Base-by-base conservation (phyloP, 2,797 vertebrate genomes). In the Hoplostethus atlanticus region DNA sequence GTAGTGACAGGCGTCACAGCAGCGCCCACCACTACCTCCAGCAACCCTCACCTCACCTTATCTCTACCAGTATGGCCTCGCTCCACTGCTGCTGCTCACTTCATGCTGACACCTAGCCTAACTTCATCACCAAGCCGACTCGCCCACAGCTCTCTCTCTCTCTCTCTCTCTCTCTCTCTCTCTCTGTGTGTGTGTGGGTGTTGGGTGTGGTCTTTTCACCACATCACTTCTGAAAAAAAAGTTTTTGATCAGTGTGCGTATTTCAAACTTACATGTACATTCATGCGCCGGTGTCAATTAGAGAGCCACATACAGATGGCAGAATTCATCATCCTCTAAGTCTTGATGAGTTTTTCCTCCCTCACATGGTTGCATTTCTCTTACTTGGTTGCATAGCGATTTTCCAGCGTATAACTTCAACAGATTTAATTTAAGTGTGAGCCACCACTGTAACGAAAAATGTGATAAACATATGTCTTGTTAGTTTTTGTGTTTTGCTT, bases 1-100 rank as follows among this genome's bases (percentile, higher is more conserved):
- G 73, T 40, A 48, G 78, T 88, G 90, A 90, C 90, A 92, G 87
- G 66, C 83, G 65, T 73, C 75, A 79, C 80, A 74, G 66, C 71
- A 15, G 68, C 68, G 51, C 79, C 80, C 84, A 76, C 79, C 74
- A 8, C 47, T 28, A 38, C 55, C 16, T 38, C 55, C 31, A 34
- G 13, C 30, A 64, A 47, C 46, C 46, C 59, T 51, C 40, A 48
- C 64, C 56, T 80, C 72, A 46, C 71, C 87, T 84, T 83, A 87
- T 87, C 87, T 74, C 71, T 34, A 52, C 71, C 51, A 12, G 40
- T 21, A 62, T 6, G 80, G 84, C 81, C 84, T 76, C 65, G 63
- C 71, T 78, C 73, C 28, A 8, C 64, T 21, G 84, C 76, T 12
- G 44, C 21, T 21, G 36, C 52, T 42, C 69, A 54, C 58, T 70